Evolutionary conservation across 1,140 invertebrate genomes (phyloP).

Genomic region (Hydropsyche tenuis): DNA sequence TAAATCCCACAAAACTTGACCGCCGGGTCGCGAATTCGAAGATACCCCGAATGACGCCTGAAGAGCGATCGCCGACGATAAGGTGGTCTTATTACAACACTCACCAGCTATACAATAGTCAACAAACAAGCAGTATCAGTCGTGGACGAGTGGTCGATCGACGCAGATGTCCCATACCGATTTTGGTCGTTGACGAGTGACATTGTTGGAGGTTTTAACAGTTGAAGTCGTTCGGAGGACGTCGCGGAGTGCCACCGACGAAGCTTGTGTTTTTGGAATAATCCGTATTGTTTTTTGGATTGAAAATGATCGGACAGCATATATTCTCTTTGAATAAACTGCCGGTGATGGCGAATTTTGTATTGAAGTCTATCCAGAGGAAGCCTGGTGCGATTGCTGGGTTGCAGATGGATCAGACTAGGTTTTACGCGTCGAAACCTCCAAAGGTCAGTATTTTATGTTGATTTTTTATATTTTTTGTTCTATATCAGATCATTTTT

Average conservation of each 20-base stretch:
- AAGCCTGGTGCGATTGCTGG: not conserved
- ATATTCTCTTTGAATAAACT: not conserved
- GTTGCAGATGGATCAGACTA: not conserved
- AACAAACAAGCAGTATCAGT: conserved; percentile 1
- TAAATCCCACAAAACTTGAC: not conserved
- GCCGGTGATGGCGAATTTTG: not conserved
- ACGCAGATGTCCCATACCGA: not conserved
- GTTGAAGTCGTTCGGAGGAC: too few relatives aligned
- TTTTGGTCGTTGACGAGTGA: too few relatives aligned
- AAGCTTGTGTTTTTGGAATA: too few relatives aligned
- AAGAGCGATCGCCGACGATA: not conserved
- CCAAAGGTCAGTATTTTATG: not conserved
- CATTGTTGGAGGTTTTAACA: too few relatives aligned
- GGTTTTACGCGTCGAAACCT: not conserved
- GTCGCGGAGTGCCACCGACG: not conserved
- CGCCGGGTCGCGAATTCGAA: not conserved
- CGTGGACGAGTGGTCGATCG: not conserved
- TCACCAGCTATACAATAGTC: conserved; percentile 1
- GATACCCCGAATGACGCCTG: not conserved
- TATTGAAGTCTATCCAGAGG: not conserved
- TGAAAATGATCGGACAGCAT: conserved; percentile 7
- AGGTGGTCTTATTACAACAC: not conserved
- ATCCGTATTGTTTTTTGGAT: too few relatives aligned
- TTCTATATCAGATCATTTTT: too few relatives aligned
- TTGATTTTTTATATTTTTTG: not conserved